Base-by-base conservation (phyloP, 2,888 invertebrate genomes). In the Sericinus montela region DNA sequence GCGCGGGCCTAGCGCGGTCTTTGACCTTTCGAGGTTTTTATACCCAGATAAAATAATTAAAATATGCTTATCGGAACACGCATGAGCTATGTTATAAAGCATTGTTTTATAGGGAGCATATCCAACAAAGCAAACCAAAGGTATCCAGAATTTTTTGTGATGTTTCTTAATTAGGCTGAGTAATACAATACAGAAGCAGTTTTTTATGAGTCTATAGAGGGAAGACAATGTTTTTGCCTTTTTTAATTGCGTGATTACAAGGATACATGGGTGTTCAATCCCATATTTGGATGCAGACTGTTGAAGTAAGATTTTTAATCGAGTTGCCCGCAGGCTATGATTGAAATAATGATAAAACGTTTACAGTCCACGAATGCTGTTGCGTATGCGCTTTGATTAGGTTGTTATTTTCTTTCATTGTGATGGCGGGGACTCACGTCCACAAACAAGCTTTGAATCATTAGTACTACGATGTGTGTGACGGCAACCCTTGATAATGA, bases 1-100 rank as follows among this genome's bases (percentile, higher is more conserved):
- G 45, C 25, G 45, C 30, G 23, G 14, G 13, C 39, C 52, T 53
- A 54, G 48, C 48, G 54, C 57, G 70, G 69, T 65, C 67, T 59
- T n/a, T 64, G 67, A 72, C 57, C 73, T 59, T 56, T 48, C 46
- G 49, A 37, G 40, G 16, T 38, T 57, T 60, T 75, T 60, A 58
- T 53, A 73, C 74, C 72, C 72, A 71, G 62, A 60, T 72, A 70
- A 72, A 69, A 69, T 80, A 83, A 85, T 84, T 82, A 79, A 67
- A 54, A 70, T 82, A 85, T 85, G 56, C 52, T 64, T 76, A 85
- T 85, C 83, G 55, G 23, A 51, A 53, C 53, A 45, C 56, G 54
- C 57, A 60, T 54, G 61, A 62, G 69, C 67, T 63, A 73, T 75
- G 73, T 71, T 74, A 77, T 76, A 74, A 79, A 79, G 81, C 77